Conservation (phyloP, 2,113 vertebrate species). For the Willisornis vidua region DNA sequence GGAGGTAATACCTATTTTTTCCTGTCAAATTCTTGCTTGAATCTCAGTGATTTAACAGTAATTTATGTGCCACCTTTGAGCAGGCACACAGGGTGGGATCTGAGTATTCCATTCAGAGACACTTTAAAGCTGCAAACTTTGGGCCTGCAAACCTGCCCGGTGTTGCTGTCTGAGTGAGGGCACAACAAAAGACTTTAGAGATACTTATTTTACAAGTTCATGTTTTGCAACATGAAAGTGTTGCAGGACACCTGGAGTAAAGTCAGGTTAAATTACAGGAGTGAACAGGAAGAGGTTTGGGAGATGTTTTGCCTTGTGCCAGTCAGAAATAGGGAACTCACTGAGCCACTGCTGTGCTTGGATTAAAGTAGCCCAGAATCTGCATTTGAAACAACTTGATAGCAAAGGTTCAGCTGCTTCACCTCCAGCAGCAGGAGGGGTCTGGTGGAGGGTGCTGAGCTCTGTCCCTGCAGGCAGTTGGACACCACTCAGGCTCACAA, state of each 20-base stretch:
- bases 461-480: neutral
- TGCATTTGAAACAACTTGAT: neutral
- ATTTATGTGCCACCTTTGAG: neutral
- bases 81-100: neutral
- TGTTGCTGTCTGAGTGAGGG: neutral
- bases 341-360: neutral
- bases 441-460: neutral
- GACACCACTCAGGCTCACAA: neutral
- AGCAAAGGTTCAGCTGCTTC: neutral
- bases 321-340: neutral
- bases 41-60: neutral
- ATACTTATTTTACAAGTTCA: neutral
- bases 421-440: neutral
- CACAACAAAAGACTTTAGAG: neutral
- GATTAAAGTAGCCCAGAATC: neutral
- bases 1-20: neutral
- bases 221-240: neutral
- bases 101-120: neutral
- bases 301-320: neutral
- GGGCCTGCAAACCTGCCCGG: neutral
- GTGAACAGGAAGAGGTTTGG: neutral
- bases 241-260: neutral
- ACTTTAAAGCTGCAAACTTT: neutral
- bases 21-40: neutral
- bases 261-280: neutral